These are phyloP conservation scores for Ammodytes dubius DNA, from an alignment of 2,113 vertebrate species.

Conservation along the genomic window DNA sequence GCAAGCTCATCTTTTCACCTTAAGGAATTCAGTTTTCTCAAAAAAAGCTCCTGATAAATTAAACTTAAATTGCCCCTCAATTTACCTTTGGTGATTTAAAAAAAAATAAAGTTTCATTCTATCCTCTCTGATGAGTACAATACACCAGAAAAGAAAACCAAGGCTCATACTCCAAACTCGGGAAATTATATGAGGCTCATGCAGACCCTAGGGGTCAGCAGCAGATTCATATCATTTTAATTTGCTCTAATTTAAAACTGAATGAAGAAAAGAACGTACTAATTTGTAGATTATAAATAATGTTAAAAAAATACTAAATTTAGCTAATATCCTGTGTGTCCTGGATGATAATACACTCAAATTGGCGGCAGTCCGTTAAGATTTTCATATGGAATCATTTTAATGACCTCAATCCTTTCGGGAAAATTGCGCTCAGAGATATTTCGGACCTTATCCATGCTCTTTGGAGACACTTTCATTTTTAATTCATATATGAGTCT, in stretches of 20 bases:
- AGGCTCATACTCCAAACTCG: not conserved
- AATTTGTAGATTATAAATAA: no score
- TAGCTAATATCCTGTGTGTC: not conserved
- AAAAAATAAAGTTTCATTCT: not conserved
- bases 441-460: not conserved
- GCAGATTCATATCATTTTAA: not conserved
- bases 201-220: not conserved
- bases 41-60: not conserved
- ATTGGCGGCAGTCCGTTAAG: not conserved
- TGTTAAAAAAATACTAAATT: no score
- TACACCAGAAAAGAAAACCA: not conserved
- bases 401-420: not conserved
- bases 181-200: not conserved
- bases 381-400: not conserved
- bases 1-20: not conserved
- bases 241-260: not conserved
- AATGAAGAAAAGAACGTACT: not conserved
- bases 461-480: not conserved
- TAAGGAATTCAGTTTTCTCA: not conserved
- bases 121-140: not conserved
- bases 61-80: not conserved
- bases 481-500: not conserved
- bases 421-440: not conserved
- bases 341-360: not conserved
- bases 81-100: not conserved